Evolutionary conservation across 92 coral and sea anemone species (phyloP).

Genomic region (Epizoanthus stellaris): DNA sequence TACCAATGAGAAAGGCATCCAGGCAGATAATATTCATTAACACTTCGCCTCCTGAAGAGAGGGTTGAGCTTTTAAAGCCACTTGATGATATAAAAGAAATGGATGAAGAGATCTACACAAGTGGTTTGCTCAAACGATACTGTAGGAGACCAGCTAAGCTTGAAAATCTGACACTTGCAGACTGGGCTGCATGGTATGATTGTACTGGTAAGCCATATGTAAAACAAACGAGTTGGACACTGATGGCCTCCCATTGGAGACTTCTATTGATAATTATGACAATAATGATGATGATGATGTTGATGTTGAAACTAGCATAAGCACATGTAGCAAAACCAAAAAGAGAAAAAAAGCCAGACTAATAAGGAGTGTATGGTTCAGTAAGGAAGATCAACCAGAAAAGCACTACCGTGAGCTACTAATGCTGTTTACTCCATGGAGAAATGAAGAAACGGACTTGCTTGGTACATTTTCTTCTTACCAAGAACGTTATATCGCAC

Average conservation of each 20-base stretch:
- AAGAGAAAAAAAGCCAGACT: constrained; percentile 56
- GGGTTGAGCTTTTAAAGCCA: constrained; percentile 70
- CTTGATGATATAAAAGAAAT: constrained; percentile 63
- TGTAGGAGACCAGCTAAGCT: constrained; percentile 59
- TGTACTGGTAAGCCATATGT: constrained; percentile 36
- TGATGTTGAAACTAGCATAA: too few species aligned
- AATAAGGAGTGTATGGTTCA: constrained; percentile 42
- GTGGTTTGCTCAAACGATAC: constrained; percentile 69
- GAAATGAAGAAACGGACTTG: constrained; percentile 61
- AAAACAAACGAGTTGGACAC: constrained; percentile 33
- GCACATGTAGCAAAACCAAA: constrained; percentile 29
- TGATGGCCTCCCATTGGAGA: constrained; percentile 44
- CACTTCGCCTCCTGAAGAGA: constrained; percentile 72
- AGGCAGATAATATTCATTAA: constrained; percentile 64
- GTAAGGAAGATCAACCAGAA: too few species aligned
- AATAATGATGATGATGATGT: constrained; percentile 6
- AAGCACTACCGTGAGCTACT: constrained; percentile 47
- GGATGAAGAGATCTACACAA: constrained; percentile 74
- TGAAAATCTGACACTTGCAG: constrained; percentile 69
- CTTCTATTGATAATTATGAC: constrained; percentile 37
- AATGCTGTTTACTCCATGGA: constrained; percentile 64
- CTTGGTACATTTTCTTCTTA: constrained; percentile 42
- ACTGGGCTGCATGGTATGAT: constrained; percentile 88
- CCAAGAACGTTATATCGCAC: constrained; percentile 28
- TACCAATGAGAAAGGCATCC: constrained; percentile 67